Percentiles rank a stretch among this genome's conserved stretches.
These are phyloP conservation scores for Agrotis clavis DNA, from an alignment of 2,888 invertebrate genomes.

Conservation along the genomic window DNA sequence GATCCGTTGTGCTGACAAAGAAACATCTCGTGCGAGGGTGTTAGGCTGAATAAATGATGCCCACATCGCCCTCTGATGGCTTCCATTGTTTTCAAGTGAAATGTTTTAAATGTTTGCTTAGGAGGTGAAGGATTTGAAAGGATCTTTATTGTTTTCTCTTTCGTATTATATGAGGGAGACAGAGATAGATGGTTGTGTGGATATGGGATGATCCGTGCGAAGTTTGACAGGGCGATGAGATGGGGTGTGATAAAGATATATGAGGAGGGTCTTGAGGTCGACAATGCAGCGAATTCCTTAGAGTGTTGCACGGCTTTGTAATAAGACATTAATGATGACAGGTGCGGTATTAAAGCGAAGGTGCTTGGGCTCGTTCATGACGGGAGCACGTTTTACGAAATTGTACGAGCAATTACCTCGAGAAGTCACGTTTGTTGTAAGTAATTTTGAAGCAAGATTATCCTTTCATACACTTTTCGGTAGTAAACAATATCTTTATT, in stretches of 20 bases:
- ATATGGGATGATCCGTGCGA: slow-evolving; percentile 54
- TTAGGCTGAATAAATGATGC: slow-evolving; percentile 70
- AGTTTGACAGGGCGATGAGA: slow-evolving; percentile 58
- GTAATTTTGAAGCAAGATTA: slow-evolving; percentile 2
- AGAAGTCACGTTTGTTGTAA: background rate
- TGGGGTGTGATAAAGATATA: slow-evolving; percentile 57
- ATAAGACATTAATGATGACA: slow-evolving; percentile 48
- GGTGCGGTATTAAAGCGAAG: slow-evolving; percentile 18
- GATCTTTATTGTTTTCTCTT: slow-evolving; percentile 66
- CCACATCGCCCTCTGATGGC: slow-evolving; percentile 66
- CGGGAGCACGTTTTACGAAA: slow-evolving; percentile 28
- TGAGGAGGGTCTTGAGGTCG: slow-evolving; percentile 56
- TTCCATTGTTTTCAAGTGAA: slow-evolving; percentile 69
- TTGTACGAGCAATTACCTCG: slow-evolving; percentile 6
- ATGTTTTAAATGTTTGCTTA: slow-evolving; percentile 67
- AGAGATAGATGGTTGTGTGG: slow-evolving; percentile 55
- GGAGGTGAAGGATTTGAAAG: slow-evolving; percentile 64
- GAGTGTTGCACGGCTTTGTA: slow-evolving; percentile 52
- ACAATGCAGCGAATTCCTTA: slow-evolving; percentile 60
- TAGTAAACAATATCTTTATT: too few relatives aligned
- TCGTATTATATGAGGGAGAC: slow-evolving; percentile 50
- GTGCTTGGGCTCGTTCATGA: slow-evolving; percentile 23
- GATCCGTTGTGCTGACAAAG: slow-evolving; percentile 68
- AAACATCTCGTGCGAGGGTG: slow-evolving; percentile 66
- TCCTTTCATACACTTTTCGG: background rate